phyloP scores from a whole-genome alignment of 37 sponge, comb jelly and placozoan species.

The Dysidea cf. avara region DNA sequence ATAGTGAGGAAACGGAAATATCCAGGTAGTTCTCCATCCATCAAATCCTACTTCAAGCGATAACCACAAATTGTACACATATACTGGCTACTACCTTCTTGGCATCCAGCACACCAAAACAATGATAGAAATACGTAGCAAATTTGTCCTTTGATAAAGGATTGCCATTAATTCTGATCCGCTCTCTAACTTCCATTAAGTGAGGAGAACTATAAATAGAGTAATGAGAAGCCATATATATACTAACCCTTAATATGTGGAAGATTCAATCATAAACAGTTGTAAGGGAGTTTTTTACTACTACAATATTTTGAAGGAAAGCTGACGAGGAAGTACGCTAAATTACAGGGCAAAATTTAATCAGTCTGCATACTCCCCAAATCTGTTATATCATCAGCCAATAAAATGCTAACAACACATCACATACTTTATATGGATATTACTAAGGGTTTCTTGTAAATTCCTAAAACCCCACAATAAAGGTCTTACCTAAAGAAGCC shows the following conservation, averaged over 20 bases:
- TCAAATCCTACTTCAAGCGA: slow-evolving; percentile 7
- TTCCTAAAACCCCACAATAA: too few relatives aligned
- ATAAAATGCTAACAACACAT: too few relatives aligned
- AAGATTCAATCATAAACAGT: not conserved
- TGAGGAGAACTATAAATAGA: slow-evolving; percentile 75
- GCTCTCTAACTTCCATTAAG: slow-evolving; percentile 90
- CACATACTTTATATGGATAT: too few relatives aligned
- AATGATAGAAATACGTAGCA: slow-evolving; percentile 78
- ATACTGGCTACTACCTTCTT: slow-evolving; percentile 42
- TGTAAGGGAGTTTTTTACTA: not conserved
- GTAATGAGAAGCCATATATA: too few relatives aligned
- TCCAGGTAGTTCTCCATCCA: slow-evolving; percentile 58
- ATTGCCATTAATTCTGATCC: slow-evolving; percentile 89
- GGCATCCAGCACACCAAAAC: slow-evolving; percentile 46
- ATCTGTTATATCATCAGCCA: too few relatives aligned
- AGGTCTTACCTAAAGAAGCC: slow-evolving; percentile 80
- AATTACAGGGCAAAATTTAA: not conserved
- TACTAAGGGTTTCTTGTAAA: too few relatives aligned
- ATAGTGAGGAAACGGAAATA: slow-evolving; percentile 87
- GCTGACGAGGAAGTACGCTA: not conserved
- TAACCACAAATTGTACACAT: not conserved
- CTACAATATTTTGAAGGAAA: not conserved
- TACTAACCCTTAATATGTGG: too few relatives aligned
- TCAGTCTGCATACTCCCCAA: too few relatives aligned
- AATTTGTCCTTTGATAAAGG: slow-evolving; percentile 77